These are phyloP conservation scores for Brachyistius frenatus DNA, from an alignment of 2,113 vertebrate genomes.

Conservation along the genomic window DNA sequence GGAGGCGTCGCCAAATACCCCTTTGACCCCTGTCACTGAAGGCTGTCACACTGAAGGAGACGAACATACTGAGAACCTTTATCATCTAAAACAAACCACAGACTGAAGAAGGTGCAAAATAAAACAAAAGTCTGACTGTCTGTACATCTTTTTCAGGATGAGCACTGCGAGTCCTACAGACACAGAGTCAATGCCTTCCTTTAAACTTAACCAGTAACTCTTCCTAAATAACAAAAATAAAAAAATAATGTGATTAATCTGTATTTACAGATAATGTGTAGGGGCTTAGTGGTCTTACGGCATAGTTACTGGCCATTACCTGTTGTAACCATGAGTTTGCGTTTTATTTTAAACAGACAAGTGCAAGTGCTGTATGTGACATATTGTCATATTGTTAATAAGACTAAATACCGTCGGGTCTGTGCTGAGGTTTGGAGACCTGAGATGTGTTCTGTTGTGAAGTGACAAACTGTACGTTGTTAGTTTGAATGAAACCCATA, in stretches of 20 bases:
- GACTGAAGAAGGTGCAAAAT: too few species aligned
- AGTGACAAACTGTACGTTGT: slow-evolving; percentile 26
- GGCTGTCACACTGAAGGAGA: not conserved
- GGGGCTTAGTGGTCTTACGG: slow-evolving; percentile 10
- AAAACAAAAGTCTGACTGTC: too few species aligned
- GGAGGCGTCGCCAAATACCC: slow-evolving; percentile 86
- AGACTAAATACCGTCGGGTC: slow-evolving; percentile 15
- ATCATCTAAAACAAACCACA: too few species aligned
- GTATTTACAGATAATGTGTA: slow-evolving; percentile 39
- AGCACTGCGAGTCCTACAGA: not conserved
- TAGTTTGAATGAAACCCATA: slow-evolving; percentile 29
- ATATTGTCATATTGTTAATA: slow-evolving; percentile 76
- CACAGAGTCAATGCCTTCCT: slow-evolving; percentile 66
- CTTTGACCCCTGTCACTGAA: slow-evolving; percentile 85
- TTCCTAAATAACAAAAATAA: slow-evolving; percentile 30
- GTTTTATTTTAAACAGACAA: slow-evolving; percentile 48
- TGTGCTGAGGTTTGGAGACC: slow-evolving; percentile 22
- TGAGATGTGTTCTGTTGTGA: slow-evolving; percentile 18
- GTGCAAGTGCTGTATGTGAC: slow-evolving; percentile 70
- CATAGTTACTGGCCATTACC: slow-evolving; percentile 18
- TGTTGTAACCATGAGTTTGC: slow-evolving; percentile 8
- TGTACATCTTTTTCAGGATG: too few species aligned
- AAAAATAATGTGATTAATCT: slow-evolving; percentile 13
- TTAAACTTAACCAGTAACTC: slow-evolving; percentile 40
- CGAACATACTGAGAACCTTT: too few species aligned